Conservation (phyloP, 2,888 invertebrate genomes). For the Dynastes hyllus region DNA sequence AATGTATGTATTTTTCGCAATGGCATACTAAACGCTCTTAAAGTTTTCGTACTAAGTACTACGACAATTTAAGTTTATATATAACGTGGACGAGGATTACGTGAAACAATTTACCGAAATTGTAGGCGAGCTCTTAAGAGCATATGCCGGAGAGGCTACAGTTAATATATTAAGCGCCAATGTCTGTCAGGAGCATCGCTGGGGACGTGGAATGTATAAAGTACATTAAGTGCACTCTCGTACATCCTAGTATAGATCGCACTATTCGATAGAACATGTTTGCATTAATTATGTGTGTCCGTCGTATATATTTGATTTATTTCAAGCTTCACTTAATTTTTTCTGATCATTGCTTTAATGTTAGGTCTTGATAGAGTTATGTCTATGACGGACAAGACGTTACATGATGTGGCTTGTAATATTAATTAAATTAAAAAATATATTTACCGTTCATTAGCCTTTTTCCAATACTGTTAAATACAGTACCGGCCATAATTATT, state of each 20-base stretch:
- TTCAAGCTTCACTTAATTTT: neutral
- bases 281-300: slow-evolving; percentile 25
- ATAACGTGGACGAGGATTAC: slow-evolving; percentile 1
- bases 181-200: slow-evolving; percentile 27
- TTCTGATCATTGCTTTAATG: neutral
- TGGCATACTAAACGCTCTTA: slow-evolving; percentile 8
- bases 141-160: slow-evolving; percentile 19
- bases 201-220: slow-evolving; percentile 26
- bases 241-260: slow-evolving; percentile 13
- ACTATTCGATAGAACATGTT: slow-evolving; percentile 21
- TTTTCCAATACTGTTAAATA: too few species aligned
- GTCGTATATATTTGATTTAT: neutral
- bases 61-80: slow-evolving; percentile 30
- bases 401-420: too few species aligned
- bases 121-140: slow-evolving; percentile 24
- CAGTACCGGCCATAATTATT: too few species aligned
- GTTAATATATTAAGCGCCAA: slow-evolving; percentile 41
- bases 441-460: too few species aligned
- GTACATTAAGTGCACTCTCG: slow-evolving; percentile 32
- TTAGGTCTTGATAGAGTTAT: neutral
- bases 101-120: slow-evolving; percentile 2
- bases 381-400: too few species aligned
- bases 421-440: too few species aligned
- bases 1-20: slow-evolving; percentile 1
- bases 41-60: slow-evolving; percentile 1